Conservation (phyloP, 2,113 vertebrate species). For the Oceanodroma tethys region DNA sequence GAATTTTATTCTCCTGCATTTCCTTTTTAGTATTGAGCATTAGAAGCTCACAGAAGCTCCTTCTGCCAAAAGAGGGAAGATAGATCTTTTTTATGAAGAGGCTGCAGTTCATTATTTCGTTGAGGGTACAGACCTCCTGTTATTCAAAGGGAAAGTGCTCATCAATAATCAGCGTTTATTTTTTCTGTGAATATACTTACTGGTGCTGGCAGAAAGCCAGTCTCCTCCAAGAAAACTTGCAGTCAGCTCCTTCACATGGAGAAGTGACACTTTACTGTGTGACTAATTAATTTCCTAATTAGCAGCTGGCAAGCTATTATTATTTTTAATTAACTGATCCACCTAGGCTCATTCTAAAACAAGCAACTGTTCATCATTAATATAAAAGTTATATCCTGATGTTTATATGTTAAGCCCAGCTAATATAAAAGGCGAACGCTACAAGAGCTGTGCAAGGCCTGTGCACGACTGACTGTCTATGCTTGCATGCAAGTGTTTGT, state of each 20-base stretch:
- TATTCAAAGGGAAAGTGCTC: neutral
- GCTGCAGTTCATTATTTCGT: neutral
- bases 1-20: neutral
- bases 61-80: neutral
- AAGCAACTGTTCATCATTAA: neutral
- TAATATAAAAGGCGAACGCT: neutral
- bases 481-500: neutral
- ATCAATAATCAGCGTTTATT: neutral
- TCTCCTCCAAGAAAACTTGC: neutral
- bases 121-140: neutral
- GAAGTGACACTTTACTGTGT: neutral
- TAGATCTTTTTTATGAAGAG: neutral
- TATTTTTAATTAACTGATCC: conserved; percentile 32
- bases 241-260: neutral
- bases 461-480: accelerated
- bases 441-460: neutral
- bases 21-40: neutral
- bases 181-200: neutral
- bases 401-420: neutral
- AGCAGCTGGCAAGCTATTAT: neutral
- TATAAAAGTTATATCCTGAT: neutral
- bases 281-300: conserved; percentile 35
- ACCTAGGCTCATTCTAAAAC: neutral
- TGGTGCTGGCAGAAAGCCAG: neutral
- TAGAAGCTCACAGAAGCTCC: neutral